A percentile compares a stretch with the other conserved stretches of the same genome.
phyloP scores from a whole-genome alignment of 2,888 invertebrate species.

The Synanthedon myopaeformis region DNA sequence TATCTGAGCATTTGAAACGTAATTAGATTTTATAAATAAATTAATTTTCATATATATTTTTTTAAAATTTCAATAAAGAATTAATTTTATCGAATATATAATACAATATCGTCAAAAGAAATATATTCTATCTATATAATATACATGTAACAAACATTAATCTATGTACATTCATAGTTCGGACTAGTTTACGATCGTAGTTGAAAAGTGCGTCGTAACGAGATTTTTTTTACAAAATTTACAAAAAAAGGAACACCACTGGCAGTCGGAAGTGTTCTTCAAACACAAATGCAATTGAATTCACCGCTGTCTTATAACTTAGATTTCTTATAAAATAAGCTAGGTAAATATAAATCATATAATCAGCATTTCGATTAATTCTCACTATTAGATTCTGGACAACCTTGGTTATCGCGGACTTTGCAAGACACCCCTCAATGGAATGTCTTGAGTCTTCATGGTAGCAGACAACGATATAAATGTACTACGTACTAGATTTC shows the following conservation, averaged over 20 bases:
- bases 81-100: slow-evolving; percentile 55
- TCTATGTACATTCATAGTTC: slow-evolving; percentile 66
- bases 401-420: no score
- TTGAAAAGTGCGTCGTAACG: slow-evolving; percentile 41
- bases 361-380: no score
- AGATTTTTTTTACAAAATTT: slow-evolving; percentile 45
- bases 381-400: no score
- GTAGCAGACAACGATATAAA: no score
- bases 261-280: slow-evolving; percentile 26
- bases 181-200: slow-evolving; percentile 65
- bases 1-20: slow-evolving; percentile 51
- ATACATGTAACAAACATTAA: slow-evolving; percentile 70
- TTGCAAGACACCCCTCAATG: no score
- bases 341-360: no score
- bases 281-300: slow-evolving; percentile 17
- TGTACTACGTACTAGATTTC: no score
- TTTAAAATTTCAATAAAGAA: slow-evolving; percentile 47
- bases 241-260: slow-evolving; percentile 44
- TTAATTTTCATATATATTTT: slow-evolving; percentile 36
- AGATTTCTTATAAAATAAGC: no score
- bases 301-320: neutral
- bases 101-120: slow-evolving; percentile 61
- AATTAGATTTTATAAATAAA: slow-evolving; percentile 50
- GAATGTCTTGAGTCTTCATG: no score
- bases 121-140: slow-evolving; percentile 67